phyloP scores from a whole-genome alignment of 2,797 vertebrate species.

The Epinephelus coioides region DNA sequence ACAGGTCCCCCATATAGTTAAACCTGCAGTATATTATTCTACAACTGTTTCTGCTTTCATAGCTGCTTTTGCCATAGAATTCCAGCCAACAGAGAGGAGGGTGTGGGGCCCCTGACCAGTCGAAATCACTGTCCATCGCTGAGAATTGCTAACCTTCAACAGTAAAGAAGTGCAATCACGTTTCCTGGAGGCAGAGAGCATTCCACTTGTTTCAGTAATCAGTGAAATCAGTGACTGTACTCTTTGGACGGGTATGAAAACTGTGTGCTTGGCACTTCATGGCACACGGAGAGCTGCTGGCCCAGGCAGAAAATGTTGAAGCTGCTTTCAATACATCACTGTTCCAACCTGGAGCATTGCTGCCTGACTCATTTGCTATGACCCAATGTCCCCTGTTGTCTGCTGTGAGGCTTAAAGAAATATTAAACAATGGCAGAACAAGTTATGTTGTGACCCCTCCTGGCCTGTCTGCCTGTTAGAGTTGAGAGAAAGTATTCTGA shows the following conservation, averaged over 20 bases:
- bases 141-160: background rate
- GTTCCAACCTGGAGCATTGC: background rate
- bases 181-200: background rate
- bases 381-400: background rate
- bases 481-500: conserved; percentile 51
- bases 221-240: background rate
- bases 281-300: background rate
- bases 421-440: background rate
- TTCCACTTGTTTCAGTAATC: background rate
- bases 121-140: background rate
- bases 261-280: background rate
- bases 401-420: conserved; percentile 12
- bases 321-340: background rate
- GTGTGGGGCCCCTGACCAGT: background rate
- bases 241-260: background rate
- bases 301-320: background rate
- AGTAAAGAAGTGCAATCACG: background rate
- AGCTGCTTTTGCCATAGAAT: conserved; percentile 20
- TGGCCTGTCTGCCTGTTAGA: background rate
- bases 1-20: background rate
- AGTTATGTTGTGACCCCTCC: background rate
- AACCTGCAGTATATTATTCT: background rate
- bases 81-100: background rate
- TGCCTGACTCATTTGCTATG: background rate
- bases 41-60: conserved; percentile 22